Evolutionary conservation across 2,888 invertebrate genomes (phyloP), one percentile per base, ranked within the genome.

Genomic region (Rutpela maculata): DNA sequence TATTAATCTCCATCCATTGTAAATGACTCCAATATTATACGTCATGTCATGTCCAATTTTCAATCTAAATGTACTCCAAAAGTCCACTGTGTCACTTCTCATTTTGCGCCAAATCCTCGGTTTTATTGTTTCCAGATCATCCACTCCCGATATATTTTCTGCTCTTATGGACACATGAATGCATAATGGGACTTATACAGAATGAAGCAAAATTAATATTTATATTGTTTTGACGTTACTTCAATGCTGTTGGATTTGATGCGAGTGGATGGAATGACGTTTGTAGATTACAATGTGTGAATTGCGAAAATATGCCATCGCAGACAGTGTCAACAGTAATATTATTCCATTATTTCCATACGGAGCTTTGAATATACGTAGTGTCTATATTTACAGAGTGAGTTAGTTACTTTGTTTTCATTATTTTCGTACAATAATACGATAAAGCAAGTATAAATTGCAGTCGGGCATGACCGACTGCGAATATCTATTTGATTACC

Each of bases 1-100:
- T 69, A 69, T 69, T 69, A 69, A 69, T 69, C 69, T 69, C 55
- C 57, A 38, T 69, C 69, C 57, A 57, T 57, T 57, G 57, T 69
- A 69, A 69, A 69, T 69, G 57, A 57, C 69, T 69, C 57, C 35
- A 17, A 57, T 31, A 26, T 17, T 56, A 31, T 55, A 35, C 26
- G 56, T 57, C 31, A n/a, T 26, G 69, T 69, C 69, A 26, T 57
- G 38, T 57, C 17, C 69, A 35, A 69, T 69, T 69, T 65, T 57
- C 57, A 57, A 57, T 57, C 17, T 17, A 35, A 31, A 57, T 59
- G 17, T 19, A 38, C 56, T 18, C 35, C 17, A 67, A 67, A 56
- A 67, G 26, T 56, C 67, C 18, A 55, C 19, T 26, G 17, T 56
- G 15, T 19, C 65, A 6, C 65, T 50, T 43, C 18, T 65, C 43